phyloP scores from a whole-genome alignment of 2,888 invertebrate species.

The Macaria liturata region DNA sequence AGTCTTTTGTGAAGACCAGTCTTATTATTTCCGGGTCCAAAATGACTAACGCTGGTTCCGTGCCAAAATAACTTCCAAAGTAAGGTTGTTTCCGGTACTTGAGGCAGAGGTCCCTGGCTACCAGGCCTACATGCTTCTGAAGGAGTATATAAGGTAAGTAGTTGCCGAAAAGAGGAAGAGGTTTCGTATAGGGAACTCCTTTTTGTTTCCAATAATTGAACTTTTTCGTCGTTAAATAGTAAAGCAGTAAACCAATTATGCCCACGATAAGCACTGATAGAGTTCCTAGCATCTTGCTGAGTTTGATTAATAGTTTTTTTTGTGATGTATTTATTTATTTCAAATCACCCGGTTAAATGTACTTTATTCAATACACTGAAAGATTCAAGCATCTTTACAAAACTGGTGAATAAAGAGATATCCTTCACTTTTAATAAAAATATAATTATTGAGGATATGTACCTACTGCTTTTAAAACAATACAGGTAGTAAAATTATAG shows the following conservation, averaged over 20 bases:
- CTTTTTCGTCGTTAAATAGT: slow-evolving; percentile 18
- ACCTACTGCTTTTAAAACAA: too few species aligned
- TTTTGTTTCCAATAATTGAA: slow-evolving; percentile 31
- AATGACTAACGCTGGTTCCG: slow-evolving; percentile 32
- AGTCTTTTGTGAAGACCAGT: slow-evolving; percentile 39
- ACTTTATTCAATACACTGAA: too few species aligned
- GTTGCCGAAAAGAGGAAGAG: slow-evolving; percentile 33
- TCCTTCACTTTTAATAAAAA: too few species aligned
- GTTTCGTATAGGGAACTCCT: slow-evolving; percentile 24
- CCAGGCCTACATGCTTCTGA: slow-evolving; percentile 4
- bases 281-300: too few species aligned
- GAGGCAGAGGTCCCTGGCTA: slow-evolving; percentile 11
- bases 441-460: too few species aligned
- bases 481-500: too few species aligned
- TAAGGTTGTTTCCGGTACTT: slow-evolving; percentile 17
- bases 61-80: slow-evolving; percentile 30
- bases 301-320: too few species aligned
- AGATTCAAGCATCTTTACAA: too few species aligned
- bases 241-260: slow-evolving; percentile 5
- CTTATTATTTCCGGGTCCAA: slow-evolving; percentile 39
- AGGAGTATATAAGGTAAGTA: slow-evolving; percentile 26
- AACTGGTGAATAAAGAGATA: too few species aligned
- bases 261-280: too few species aligned
- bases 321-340: too few species aligned
- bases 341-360: too few species aligned